Evolutionary conservation across 2,113 vertebrate genomes (phyloP).

Genomic region (Pseudois nayaur): DNA sequence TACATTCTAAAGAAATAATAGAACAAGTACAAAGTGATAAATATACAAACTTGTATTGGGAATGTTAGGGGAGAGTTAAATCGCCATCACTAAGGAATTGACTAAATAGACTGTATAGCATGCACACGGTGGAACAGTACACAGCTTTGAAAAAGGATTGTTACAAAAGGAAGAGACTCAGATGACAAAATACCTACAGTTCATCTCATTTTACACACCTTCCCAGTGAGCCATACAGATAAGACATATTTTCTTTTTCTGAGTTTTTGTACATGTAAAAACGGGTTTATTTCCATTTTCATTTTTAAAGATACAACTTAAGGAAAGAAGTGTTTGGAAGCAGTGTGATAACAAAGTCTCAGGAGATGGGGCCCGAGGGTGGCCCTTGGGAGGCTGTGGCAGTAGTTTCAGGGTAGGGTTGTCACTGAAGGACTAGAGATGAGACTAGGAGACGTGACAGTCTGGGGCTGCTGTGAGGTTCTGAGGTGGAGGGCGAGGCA

Average conservation of each 20-base stretch:
- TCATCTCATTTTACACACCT: too few relatives aligned
- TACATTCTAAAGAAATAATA: background rate
- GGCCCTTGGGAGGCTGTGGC: background rate
- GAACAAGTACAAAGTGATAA: background rate
- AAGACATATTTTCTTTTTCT: background rate
- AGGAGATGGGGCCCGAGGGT: too few relatives aligned
- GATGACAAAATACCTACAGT: too few relatives aligned
- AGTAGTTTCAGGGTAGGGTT: background rate
- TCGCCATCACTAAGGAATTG: background rate
- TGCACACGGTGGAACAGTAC: accelerated
- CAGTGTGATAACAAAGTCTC: background rate
- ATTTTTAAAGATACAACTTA: background rate
- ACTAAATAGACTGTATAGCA: background rate
- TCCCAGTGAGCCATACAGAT: background rate
- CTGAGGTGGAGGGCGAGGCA: background rate
- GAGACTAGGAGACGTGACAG: background rate
- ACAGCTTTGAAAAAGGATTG: background rate
- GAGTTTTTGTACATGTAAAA: background rate
- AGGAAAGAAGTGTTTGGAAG: background rate
- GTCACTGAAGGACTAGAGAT: background rate
- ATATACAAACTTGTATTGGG: accelerated
- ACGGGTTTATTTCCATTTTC: background rate
- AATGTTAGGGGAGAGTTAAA: background rate
- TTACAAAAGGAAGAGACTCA: background rate
- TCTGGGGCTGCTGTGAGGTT: background rate